These are phyloP conservation scores for Masticophis lateralis DNA, from an alignment of 2,797 vertebrate genomes.

Conservation along the genomic window DNA sequence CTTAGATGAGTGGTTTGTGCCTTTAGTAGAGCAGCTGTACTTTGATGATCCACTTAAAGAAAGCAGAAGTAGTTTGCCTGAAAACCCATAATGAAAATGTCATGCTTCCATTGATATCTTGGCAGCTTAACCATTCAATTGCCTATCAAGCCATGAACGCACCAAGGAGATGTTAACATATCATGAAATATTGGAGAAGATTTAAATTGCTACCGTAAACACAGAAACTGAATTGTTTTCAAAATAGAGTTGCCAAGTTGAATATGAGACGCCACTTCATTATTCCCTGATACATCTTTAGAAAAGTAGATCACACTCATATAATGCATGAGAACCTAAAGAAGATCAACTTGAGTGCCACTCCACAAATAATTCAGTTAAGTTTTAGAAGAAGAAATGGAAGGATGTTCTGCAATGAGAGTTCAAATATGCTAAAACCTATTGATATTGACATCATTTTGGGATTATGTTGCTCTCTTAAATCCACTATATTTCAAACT, in stretches of 20 bases:
- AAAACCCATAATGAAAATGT: slow-evolving; percentile 52
- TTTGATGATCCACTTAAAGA: slow-evolving; percentile 41
- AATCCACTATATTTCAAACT: neutral
- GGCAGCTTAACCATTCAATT: slow-evolving; percentile 33
- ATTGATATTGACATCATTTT: neutral
- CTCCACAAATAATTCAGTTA: neutral
- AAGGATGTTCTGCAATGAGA: neutral
- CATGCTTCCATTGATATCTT: slow-evolving; percentile 3
- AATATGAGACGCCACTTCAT: slow-evolving; percentile 34
- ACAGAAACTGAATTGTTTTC: slow-evolving; percentile 22
- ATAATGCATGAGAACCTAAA: neutral
- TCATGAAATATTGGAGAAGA: slow-evolving; percentile 43
- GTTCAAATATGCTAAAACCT: neutral
- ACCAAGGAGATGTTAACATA: slow-evolving; percentile 36
- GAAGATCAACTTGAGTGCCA: neutral
- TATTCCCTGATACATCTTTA: slow-evolving; percentile 15
- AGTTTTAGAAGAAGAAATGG: neutral
- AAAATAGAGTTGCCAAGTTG: slow-evolving; percentile 20
- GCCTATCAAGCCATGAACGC: slow-evolving; percentile 15
- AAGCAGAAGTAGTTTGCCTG: slow-evolving; percentile 28
- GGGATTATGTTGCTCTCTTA: neutral
- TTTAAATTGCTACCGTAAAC: slow-evolving; percentile 48
- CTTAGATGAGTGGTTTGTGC: slow-evolving; percentile 36
- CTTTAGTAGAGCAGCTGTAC: slow-evolving; percentile 34
- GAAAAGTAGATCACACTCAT: neutral